Percentiles rank a stretch among this genome's conserved stretches.
These are phyloP conservation scores for Cyrtonyx montezumae DNA, from an alignment of 2,113 vertebrate species.

Conservation along the genomic window DNA sequence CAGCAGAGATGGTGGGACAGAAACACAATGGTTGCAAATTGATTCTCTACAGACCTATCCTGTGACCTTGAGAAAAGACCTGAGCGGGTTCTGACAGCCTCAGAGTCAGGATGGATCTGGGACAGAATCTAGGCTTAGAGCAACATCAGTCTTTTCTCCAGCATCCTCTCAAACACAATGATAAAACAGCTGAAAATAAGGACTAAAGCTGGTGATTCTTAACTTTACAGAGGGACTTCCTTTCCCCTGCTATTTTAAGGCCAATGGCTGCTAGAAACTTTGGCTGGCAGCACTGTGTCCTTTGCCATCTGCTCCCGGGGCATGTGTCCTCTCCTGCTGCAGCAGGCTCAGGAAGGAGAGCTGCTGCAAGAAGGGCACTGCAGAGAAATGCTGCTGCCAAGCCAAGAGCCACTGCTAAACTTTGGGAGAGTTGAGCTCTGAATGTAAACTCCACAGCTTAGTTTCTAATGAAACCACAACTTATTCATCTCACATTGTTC, in stretches of 20 bases:
- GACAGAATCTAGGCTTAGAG: background rate
- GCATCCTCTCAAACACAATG: background rate
- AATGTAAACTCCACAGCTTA: background rate
- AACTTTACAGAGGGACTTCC: background rate
- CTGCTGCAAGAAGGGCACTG: background rate
- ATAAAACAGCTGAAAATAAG: background rate
- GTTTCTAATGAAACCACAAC: constrained; percentile 13
- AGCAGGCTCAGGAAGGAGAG: background rate
- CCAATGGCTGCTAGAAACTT: background rate
- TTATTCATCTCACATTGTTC: constrained; percentile 7
- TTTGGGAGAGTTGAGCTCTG: background rate
- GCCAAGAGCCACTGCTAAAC: background rate
- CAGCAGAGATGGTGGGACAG: background rate
- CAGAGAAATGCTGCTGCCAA: background rate
- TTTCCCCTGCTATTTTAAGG: background rate
- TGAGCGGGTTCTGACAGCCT: background rate
- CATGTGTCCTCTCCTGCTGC: background rate
- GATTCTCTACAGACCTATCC: background rate
- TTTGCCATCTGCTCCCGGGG: background rate
- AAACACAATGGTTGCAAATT: background rate
- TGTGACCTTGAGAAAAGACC: background rate
- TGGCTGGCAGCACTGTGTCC: background rate
- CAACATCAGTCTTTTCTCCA: background rate
- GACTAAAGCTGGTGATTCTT: background rate
- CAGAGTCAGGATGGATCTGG: background rate